phyloP scores from a whole-genome alignment of 2,797 vertebrate genomes.

The Synanceia verrucosa region DNA sequence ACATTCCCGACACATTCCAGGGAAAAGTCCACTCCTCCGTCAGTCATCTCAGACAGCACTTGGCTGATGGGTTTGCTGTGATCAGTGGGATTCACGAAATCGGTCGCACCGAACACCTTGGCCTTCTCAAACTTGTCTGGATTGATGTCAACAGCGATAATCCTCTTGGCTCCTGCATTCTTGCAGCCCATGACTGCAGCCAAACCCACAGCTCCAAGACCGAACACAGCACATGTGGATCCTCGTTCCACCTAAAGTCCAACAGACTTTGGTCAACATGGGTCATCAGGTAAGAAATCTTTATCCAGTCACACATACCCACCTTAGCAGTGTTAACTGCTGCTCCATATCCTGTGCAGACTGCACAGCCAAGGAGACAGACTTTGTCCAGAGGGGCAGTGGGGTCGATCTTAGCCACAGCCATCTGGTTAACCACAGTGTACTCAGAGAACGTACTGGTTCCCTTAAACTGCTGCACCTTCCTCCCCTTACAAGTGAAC shows the following conservation, averaged over 20 bases:
- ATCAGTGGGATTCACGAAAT: slow-evolving; percentile 91
- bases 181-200: slow-evolving; percentile 97
- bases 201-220: slow-evolving; percentile 93
- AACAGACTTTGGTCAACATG: not conserved
- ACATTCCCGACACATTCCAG: slow-evolving; percentile 94
- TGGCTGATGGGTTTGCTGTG: slow-evolving; percentile 87
- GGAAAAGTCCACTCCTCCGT: slow-evolving; percentile 93
- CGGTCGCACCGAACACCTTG: slow-evolving; percentile 90
- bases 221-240: slow-evolving; percentile 93
- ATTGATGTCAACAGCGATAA: slow-evolving; percentile 92
- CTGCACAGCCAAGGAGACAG: slow-evolving; percentile 92
- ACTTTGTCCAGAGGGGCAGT: slow-evolving; percentile 92
- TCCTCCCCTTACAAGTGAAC: slow-evolving; percentile 90
- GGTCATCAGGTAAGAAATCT: not conserved
- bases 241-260: slow-evolving; percentile 87
- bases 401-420: slow-evolving; percentile 90
- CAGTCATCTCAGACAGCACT: slow-evolving; percentile 89
- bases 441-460: slow-evolving; percentile 96
- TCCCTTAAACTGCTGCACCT: slow-evolving; percentile 89
- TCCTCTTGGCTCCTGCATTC: slow-evolving; percentile 88
- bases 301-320: not conserved
- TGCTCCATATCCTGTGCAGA: slow-evolving; percentile 95
- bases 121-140: slow-evolving; percentile 90
- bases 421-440: slow-evolving; percentile 89
- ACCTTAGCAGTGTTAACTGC: slow-evolving; percentile 93